These are phyloP conservation scores for Stenodera caucasica DNA, from an alignment of 2,888 invertebrate species.

Conservation along the genomic window DNA sequence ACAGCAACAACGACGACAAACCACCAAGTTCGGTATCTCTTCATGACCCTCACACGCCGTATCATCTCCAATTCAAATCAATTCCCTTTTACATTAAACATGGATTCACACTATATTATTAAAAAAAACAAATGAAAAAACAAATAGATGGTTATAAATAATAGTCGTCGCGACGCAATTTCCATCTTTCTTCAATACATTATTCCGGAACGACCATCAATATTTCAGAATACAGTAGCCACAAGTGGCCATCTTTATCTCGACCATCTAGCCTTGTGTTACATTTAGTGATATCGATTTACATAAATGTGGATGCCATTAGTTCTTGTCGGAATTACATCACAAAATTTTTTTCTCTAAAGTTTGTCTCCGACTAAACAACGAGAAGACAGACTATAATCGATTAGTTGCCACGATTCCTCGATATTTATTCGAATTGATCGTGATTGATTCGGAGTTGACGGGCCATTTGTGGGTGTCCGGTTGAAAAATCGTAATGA, in stretches of 20 bases:
- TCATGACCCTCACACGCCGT: conserved; percentile 24
- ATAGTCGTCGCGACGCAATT: background rate
- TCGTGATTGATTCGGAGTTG: conserved; percentile 1
- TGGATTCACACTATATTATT: conserved; percentile 45
- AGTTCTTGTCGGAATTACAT: conserved; percentile 48
- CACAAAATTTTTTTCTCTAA: no score
- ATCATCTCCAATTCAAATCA: conserved; percentile 47
- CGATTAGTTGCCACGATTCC: conserved; percentile 18
- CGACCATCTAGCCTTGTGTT: conserved; percentile 34
- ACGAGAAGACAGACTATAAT: conserved; percentile 9
- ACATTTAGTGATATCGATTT: conserved; percentile 47
- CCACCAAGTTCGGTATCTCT: conserved; percentile 32
- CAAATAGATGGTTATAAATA: no score
- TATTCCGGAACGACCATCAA: background rate
- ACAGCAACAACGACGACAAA: conserved; percentile 1
- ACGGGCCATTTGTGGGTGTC: conserved; percentile 24
- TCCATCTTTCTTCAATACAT: background rate
- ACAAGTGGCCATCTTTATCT: background rate
- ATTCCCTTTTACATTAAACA: conserved; percentile 48
- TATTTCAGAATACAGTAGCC: background rate
- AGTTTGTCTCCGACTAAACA: no score
- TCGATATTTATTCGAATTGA: no score
- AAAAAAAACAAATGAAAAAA: no score
- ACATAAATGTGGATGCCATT: conserved; percentile 48
- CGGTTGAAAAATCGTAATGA: no score